Evolutionary conservation across 2,888 invertebrate genomes (phyloP).

Genomic region (Brachyptera putata): DNA sequence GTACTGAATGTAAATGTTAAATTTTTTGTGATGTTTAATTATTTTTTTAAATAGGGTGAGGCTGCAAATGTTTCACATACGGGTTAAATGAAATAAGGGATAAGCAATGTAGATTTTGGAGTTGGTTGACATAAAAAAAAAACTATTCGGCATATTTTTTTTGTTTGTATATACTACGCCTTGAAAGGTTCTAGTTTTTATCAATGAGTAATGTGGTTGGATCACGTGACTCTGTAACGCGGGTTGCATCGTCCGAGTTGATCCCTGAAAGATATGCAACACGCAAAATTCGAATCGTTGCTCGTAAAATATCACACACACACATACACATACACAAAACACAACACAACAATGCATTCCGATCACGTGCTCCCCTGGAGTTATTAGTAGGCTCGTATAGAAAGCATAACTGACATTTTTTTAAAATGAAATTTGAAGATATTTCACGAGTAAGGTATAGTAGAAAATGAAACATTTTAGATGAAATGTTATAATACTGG

Average conservation of each 20-base stretch:
- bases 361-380: not conserved
- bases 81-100: no score
- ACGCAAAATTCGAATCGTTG: constrained; percentile 10
- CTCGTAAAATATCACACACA: not conserved
- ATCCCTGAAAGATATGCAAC: not conserved
- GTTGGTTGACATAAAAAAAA: no score
- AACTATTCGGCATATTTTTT: no score
- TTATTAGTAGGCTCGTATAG: not conserved
- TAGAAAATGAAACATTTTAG: no score
- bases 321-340: not conserved
- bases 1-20: no score
- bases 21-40: no score
- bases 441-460: no score
- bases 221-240: constrained; percentile 21
- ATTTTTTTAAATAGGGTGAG: no score
- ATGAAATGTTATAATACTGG: no score
- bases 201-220: constrained; percentile 27
- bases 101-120: no score
- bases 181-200: constrained; percentile 12
- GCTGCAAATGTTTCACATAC: no score
- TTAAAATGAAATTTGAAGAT: not conserved
- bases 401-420: not conserved
- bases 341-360: not conserved
- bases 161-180: no score
- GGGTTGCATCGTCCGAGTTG: not conserved